phyloP scores from a whole-genome alignment of 1,140 invertebrate species.

The Drosophila serrata region DNA sequence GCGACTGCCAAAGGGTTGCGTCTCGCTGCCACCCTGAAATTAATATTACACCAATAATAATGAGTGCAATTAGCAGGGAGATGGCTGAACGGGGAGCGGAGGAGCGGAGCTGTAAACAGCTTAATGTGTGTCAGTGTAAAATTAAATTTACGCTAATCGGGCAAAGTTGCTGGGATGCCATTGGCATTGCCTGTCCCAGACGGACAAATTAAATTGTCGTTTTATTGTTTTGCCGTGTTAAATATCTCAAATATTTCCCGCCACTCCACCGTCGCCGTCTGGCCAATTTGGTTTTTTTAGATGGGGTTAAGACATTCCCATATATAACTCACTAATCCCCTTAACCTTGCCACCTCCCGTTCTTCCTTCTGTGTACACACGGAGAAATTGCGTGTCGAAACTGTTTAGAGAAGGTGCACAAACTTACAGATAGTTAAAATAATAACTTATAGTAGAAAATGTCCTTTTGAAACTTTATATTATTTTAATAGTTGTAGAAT shows the following conservation, averaged over 20 bases:
- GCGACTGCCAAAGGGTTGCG: slow-evolving; percentile 45
- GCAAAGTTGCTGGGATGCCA: slow-evolving; percentile 38
- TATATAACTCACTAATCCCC: slow-evolving; percentile 79
- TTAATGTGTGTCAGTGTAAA: slow-evolving; percentile 81
- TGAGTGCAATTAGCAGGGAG: slow-evolving; percentile 71
- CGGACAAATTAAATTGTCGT: slow-evolving; percentile 79
- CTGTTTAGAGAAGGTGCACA: background rate
- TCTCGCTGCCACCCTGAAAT: slow-evolving; percentile 43
- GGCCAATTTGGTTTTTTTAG: slow-evolving; percentile 78
- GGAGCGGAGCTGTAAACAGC: slow-evolving; percentile 50
- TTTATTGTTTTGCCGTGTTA: slow-evolving; percentile 78
- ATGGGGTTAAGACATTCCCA: slow-evolving; percentile 82
- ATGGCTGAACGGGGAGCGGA: background rate
- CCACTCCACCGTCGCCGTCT: slow-evolving; percentile 41
- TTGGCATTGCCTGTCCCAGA: slow-evolving; percentile 41
- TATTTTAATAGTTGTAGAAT: too few species aligned
- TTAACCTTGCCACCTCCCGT: slow-evolving; percentile 21
- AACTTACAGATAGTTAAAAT: too few species aligned
- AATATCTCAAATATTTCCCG: slow-evolving; percentile 75
- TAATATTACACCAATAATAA: slow-evolving; percentile 78
- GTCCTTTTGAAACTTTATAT: too few species aligned
- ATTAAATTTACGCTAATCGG: slow-evolving; percentile 80
- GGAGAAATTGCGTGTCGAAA: background rate
- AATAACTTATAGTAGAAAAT: too few species aligned
- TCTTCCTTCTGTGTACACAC: slow-evolving; percentile 4